phyloP scores from a whole-genome alignment of 2,797 vertebrate genomes.

The Ceryle rudis region DNA sequence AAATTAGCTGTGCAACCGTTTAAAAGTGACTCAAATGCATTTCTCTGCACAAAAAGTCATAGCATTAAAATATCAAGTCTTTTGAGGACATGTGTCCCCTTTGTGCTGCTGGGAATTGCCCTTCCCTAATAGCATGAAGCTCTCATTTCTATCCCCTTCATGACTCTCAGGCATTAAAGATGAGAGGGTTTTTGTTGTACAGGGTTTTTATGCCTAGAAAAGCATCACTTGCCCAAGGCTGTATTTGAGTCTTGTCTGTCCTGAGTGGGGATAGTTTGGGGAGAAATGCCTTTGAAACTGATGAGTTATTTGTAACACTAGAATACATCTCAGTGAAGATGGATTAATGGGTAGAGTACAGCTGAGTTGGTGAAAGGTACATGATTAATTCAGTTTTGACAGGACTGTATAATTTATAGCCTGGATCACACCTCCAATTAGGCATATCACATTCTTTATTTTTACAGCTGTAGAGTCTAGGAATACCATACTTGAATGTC shows the following conservation, averaged over 20 bases:
- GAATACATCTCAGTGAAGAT: constrained; percentile 2
- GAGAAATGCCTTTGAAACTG: constrained; percentile 29
- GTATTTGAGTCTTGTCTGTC: constrained; percentile 27
- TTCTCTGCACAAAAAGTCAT: constrained; percentile 26
- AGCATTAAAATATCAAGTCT: neutral
- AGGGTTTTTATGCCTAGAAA: constrained; percentile 48
- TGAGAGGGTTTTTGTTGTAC: constrained; percentile 48
- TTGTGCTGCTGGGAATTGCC: constrained; percentile 43
- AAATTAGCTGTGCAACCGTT: constrained; percentile 39
- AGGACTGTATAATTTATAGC: constrained; percentile 48
- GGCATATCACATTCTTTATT: constrained; percentile 40
- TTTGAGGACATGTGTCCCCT: constrained; percentile 31
- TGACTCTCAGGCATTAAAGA: constrained; percentile 17
- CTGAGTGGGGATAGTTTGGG: constrained; percentile 21
- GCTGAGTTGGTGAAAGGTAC: constrained; percentile 24
- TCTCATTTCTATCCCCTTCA: constrained; percentile 7
- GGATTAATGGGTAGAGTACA: constrained; percentile 37
- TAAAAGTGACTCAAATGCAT: constrained; percentile 43
- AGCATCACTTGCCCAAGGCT: constrained; percentile 16
- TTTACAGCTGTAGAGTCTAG: neutral
- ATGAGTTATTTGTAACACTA: constrained; percentile 34
- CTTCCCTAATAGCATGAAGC: constrained; percentile 31
- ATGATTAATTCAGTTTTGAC: constrained; percentile 54
- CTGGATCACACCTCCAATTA: constrained; percentile 53
- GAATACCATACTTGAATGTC: neutral